These are phyloP conservation scores for Festucalex cinctus DNA, from an alignment of 2,113 vertebrate genomes.

Conservation along the genomic window DNA sequence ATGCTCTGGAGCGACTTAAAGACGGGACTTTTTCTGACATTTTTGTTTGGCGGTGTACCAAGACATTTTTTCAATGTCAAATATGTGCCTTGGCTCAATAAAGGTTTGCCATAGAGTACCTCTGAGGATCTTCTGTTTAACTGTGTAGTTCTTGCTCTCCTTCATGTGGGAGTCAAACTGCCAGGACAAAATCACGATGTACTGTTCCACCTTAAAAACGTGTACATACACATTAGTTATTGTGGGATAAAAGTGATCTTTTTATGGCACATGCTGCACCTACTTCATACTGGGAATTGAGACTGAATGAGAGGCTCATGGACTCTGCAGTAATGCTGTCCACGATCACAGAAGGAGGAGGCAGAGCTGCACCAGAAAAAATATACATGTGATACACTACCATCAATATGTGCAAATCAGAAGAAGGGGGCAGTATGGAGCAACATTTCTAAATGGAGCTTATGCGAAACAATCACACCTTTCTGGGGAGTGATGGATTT, in stretches of 20 bases:
- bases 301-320: conserved; percentile 80
- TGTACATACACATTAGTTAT: not conserved
- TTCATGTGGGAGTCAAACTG: conserved; percentile 88
- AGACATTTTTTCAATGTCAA: not conserved
- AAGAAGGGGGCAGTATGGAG: conserved; percentile 25
- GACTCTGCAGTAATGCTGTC: conserved; percentile 74
- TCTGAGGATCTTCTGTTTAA: conserved; percentile 73
- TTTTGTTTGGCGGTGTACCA: not conserved
- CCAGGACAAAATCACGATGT: conserved; percentile 86
- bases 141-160: conserved; percentile 79
- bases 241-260: not conserved
- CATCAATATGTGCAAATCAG: not conserved
- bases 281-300: conserved; percentile 79
- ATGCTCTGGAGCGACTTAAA: no score
- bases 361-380: conserved; percentile 75
- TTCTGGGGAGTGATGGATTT: conserved; percentile 86
- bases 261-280: conserved; percentile 7
- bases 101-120: conserved; percentile 65
- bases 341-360: conserved; percentile 80
- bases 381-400: not conserved
- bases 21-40: not conserved
- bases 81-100: not conserved
- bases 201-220: conserved; percentile 78
- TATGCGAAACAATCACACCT: conserved; percentile 64
- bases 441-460: not conserved